Conservation (phyloP, 2,797 vertebrate species). For the Acanthurus lineatus region DNA sequence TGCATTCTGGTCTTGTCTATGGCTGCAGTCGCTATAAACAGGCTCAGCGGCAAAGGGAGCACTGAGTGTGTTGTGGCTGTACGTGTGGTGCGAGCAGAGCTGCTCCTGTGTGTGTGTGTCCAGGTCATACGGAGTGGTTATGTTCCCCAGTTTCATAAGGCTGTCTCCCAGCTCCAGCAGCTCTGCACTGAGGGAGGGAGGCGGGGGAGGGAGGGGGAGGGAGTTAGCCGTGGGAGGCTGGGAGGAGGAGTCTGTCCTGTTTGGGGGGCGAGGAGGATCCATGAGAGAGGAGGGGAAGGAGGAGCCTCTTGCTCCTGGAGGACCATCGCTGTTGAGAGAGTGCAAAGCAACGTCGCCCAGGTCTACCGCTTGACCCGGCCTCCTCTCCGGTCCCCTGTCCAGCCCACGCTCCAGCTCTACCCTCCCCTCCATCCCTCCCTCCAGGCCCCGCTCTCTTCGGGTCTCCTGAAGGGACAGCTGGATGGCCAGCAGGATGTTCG, state of each 20-base stretch:
- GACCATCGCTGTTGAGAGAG: constrained; percentile 87
- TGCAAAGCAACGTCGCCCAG: constrained; percentile 80
- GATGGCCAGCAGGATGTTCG: constrained; percentile 97
- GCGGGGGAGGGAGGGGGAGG: constrained; percentile 83
- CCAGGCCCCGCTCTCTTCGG: constrained; percentile 71
- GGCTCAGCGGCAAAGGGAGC: constrained; percentile 60
- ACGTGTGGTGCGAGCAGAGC: constrained; percentile 65
- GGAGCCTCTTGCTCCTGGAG: constrained; percentile 92
- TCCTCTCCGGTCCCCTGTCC: constrained; percentile 67
- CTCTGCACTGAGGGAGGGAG: constrained; percentile 94
- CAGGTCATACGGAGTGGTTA: constrained; percentile 81
- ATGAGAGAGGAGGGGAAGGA: constrained; percentile 88
- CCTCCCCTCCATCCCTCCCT: constrained; percentile 56
- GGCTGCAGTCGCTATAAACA: constrained; percentile 64
- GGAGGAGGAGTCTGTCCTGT: constrained; percentile 83
- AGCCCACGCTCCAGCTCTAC: constrained; percentile 56
- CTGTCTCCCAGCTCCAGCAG: constrained; percentile 95
- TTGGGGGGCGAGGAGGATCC: constrained; percentile 88
- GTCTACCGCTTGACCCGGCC: constrained; percentile 75
- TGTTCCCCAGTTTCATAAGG: constrained; percentile 92
- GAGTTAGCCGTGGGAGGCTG: constrained; percentile 59
- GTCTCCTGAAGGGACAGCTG: constrained; percentile 98
- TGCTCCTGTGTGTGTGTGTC: constrained; percentile 67
- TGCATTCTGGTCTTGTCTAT: constrained; percentile 59
- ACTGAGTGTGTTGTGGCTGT: constrained; percentile 58